Evolutionary conservation across 2,797 vertebrate genomes (phyloP).

Genomic region (Pangasius djambal): DNA sequence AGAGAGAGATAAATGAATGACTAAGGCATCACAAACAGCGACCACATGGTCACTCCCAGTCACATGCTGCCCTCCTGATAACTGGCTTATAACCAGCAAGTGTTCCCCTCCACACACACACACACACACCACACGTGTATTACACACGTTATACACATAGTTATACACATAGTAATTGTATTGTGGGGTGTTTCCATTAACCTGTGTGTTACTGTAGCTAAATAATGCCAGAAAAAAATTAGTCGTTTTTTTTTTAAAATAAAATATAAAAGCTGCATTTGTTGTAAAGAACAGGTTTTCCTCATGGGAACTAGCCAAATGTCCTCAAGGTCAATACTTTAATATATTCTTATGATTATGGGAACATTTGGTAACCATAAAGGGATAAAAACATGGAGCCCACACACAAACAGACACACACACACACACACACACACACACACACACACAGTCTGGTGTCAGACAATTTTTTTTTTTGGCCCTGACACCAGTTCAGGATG

Average conservation of each 20-base stretch:
- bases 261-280: background rate
- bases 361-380: background rate
- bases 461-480: slow-evolving; percentile 4
- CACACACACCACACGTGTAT: slow-evolving; percentile 24
- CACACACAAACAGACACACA: background rate
- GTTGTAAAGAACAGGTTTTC: background rate
- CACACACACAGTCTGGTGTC: background rate
- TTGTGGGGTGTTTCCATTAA: background rate
- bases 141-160: background rate
- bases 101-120: background rate
- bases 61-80: slow-evolving; percentile 51
- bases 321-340: background rate
- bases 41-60: slow-evolving; percentile 38
- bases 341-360: background rate
- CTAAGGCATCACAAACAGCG: slow-evolving; percentile 13
- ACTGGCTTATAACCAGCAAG: slow-evolving; percentile 22
- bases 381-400: background rate
- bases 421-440: slow-evolving; percentile 4
- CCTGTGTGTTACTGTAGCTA: background rate
- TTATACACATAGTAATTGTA: background rate
- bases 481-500: slow-evolving; percentile 14
- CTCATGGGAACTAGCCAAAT: background rate
- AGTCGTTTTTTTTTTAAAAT: background rate
- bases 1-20: slow-evolving; percentile 12
- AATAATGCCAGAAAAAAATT: background rate